Evolutionary conservation across 30 jellyfish, hydroid and myxozoan species (phyloP).

Genomic region (Chironex yamaguchii): DNA sequence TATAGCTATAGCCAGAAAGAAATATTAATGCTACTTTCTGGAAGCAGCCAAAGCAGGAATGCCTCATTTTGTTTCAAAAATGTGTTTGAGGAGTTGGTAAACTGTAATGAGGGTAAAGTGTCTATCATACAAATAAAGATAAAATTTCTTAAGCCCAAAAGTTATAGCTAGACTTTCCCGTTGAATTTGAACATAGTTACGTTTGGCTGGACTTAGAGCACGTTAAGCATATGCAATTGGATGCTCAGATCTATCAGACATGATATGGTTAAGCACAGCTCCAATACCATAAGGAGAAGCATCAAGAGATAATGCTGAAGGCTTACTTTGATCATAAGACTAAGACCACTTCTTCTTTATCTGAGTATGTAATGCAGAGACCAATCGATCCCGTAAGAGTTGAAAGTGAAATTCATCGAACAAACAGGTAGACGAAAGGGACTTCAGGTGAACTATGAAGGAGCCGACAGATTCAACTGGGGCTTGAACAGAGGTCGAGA

Average conservation of each 20-base stretch:
- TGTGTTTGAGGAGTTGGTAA: constrained; percentile 37
- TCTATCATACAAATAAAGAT: constrained; percentile 74
- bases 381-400: constrained; percentile 20
- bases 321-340: constrained; percentile 56
- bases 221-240: constrained; percentile 74
- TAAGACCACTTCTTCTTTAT: constrained; percentile 1
- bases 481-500: constrained; percentile 17
- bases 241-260: constrained; percentile 59
- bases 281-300: constrained; percentile 85
- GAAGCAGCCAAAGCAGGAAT: constrained; percentile 73
- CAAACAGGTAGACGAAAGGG: constrained; percentile 44
- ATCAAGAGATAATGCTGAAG: constrained; percentile 43
- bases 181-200: constrained; percentile 64
- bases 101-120: constrained; percentile 68
- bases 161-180: constrained; percentile 76
- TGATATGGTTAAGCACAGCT: constrained; percentile 72
- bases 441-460: constrained; percentile 38
- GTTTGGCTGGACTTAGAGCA: constrained; percentile 31
- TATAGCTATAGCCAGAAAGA: constrained; percentile 20
- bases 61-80: constrained; percentile 50
- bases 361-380: constrained; percentile 35
- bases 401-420: constrained; percentile 19
- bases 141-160: constrained; percentile 75
- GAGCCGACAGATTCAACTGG: constrained; percentile 25
- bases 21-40: constrained; percentile 33